Evolutionary conservation across 2,113 vertebrate genomes (phyloP).

Genomic region (Blennius ocellaris): DNA sequence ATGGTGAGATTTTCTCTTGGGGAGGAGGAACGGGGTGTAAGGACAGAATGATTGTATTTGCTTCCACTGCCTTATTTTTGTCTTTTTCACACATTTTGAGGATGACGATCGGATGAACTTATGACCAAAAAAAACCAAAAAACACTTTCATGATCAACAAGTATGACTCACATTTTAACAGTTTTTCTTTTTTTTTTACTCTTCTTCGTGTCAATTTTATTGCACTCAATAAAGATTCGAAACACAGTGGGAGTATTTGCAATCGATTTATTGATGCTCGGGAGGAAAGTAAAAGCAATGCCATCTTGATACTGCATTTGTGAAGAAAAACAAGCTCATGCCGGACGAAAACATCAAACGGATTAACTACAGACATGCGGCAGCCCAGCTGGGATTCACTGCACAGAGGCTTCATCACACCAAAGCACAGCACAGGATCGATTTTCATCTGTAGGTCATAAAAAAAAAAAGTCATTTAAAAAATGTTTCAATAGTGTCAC

Average conservation of each 20-base stretch:
- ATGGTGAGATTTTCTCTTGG: neutral
- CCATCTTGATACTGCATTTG: constrained; percentile 26
- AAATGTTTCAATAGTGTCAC: neutral
- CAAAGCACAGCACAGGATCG: neutral
- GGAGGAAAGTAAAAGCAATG: neutral
- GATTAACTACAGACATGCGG: constrained; percentile 48
- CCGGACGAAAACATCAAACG: constrained; percentile 45
- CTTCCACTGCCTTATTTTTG: constrained; percentile 25
- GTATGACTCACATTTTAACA: constrained; percentile 23
- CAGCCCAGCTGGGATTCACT: neutral
- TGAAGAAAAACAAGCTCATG: constrained; percentile 43
- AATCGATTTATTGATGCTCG: constrained; percentile 56
- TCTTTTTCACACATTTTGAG: neutral
- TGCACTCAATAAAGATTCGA: constrained; percentile 76
- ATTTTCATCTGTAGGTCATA: constrained; percentile 1
- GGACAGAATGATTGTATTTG: constrained; percentile 69
- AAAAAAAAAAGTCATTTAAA: constrained; percentile 20
- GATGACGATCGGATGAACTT: neutral
- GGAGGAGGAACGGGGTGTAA: constrained; percentile 11
- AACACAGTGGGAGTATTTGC: constrained; percentile 3
- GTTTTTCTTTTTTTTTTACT: constrained; percentile 9
- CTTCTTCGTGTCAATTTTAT: constrained; percentile 51
- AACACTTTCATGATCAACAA: constrained; percentile 15
- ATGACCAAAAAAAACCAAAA: constrained; percentile 20
- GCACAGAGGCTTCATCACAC: constrained; percentile 3